Percentiles rank a stretch among this genome's conserved stretches.
These are phyloP conservation scores for Crocidura indochinensis DNA, from an alignment of 2,797 vertebrate species.

Conservation along the genomic window DNA sequence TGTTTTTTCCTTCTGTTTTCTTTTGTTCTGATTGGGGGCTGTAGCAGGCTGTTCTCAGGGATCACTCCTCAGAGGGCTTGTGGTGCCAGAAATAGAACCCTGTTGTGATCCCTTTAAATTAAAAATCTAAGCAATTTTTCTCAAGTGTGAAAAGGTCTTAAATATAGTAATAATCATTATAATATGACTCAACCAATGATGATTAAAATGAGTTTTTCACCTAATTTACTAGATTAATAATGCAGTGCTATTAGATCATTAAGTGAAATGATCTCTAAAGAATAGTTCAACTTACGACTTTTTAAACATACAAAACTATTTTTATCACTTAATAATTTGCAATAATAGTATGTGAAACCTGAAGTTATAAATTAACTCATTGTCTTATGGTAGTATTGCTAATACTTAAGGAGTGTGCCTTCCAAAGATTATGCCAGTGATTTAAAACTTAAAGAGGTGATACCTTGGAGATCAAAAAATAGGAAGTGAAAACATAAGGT, in stretches of 20 bases:
- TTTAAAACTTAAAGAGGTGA: neutral
- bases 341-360: neutral
- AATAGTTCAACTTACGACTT: neutral
- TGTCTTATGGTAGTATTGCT: constrained; percentile 16
- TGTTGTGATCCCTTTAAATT: neutral
- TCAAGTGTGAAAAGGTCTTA: neutral
- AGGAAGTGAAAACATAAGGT: neutral
- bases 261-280: constrained; percentile 35
- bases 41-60: no score
- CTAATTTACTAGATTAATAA: constrained; percentile 15
- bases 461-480: neutral
- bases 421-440: no score
- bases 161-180: constrained; percentile 18
- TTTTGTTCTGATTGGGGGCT: neutral
- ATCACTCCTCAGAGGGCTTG: no score
- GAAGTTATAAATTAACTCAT: neutral
- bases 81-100: no score
- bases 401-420: neutral
- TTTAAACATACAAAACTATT: neutral
- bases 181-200: neutral
- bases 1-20: neutral
- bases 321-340: constrained; percentile 4
- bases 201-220: constrained; percentile 54
- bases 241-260: constrained; percentile 29
- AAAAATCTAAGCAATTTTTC: neutral